phyloP scores from a whole-genome alignment of 2,888 invertebrate species.

The Synergus gifuensis region DNA sequence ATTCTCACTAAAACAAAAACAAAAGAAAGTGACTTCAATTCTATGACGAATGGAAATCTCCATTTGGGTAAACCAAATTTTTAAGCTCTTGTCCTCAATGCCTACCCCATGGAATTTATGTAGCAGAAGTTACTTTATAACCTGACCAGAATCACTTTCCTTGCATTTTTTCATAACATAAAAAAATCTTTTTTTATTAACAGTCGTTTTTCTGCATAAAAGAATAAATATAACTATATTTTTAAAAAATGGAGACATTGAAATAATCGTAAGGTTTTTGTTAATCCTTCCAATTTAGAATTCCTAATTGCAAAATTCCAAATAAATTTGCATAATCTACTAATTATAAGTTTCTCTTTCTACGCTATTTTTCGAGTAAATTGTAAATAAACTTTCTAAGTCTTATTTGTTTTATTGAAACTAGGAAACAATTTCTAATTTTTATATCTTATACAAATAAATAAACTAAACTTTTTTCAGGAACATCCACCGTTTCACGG shows the following conservation, averaged over 20 bases:
- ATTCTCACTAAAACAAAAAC: background rate
- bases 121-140: background rate
- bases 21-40: background rate
- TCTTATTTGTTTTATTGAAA: background rate
- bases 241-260: background rate
- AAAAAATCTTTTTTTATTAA: too few relatives aligned
- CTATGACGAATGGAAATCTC: background rate
- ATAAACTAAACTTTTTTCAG: slow-evolving; percentile 58
- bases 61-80: background rate
- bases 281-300: background rate
- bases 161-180: background rate
- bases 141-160: background rate
- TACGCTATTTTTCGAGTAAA: background rate
- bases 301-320: background rate
- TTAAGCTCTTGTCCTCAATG: background rate
- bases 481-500: slow-evolving; percentile 76
- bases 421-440: background rate
- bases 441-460: background rate
- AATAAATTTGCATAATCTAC: background rate
- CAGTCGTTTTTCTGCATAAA: too few relatives aligned
- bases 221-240: background rate
- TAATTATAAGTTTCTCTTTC: background rate
- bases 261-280: background rate
- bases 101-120: background rate
- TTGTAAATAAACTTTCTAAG: background rate